Evolutionary conservation across 2,113 vertebrate species (phyloP).

Genomic region (Antigone vipio): DNA sequence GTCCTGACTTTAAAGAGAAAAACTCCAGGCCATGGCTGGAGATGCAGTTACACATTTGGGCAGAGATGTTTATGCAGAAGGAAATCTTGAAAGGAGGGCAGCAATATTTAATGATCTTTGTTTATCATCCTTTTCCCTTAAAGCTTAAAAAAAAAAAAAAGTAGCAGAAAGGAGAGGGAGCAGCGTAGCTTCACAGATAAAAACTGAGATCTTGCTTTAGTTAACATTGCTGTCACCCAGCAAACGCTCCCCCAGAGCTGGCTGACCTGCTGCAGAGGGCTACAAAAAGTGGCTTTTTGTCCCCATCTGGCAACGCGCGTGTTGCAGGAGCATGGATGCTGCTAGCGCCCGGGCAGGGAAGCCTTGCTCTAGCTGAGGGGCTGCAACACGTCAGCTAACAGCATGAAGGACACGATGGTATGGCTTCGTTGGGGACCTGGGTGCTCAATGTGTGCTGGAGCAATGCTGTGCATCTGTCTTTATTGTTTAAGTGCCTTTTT

Average conservation of each 20-base stretch:
- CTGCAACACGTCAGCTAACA: neutral
- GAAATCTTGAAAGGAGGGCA: neutral
- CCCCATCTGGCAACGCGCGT: rapidly evolving
- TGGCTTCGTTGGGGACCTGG: neutral
- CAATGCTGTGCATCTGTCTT: neutral
- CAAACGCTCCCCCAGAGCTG: neutral
- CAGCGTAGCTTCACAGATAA: neutral
- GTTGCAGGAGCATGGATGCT: neutral
- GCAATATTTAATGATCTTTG: neutral
- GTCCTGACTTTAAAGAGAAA: neutral
- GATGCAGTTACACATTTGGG: neutral
- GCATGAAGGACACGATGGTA: rapidly evolving
- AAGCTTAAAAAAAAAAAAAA: neutral
- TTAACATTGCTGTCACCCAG: neutral
- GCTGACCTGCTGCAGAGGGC: neutral
- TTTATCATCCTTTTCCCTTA: neutral
- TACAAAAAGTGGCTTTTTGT: neutral
- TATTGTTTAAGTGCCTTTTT: neutral
- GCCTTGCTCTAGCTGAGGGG: neutral
- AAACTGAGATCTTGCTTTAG: neutral
- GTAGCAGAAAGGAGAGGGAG: neutral
- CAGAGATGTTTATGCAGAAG: neutral
- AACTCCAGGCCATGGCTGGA: neutral
- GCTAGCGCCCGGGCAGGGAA: neutral
- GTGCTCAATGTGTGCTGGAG: neutral